Evolutionary conservation across 2,888 invertebrate genomes (phyloP), one percentile per base, ranked within the genome.

Genomic region (Patella ulyssiponensis): DNA sequence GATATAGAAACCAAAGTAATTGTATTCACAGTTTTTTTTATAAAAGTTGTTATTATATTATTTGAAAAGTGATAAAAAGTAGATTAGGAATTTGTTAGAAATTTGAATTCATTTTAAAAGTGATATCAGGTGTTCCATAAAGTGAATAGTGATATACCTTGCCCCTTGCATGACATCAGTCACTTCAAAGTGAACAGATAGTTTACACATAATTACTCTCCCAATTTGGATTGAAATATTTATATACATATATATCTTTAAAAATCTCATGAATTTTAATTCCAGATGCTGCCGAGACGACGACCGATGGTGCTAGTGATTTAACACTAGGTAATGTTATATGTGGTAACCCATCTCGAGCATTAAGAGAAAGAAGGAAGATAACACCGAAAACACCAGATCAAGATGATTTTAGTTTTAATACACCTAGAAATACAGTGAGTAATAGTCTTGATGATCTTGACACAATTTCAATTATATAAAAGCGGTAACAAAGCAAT

Each of bases 341-440:
- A 5, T 92, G 91, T 85, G 92, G 92, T 17, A 91, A 91, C 78
- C 90, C 91, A 9, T 89, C 90, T n/a, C 88, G 88, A 82, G 91
- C 91, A n/a, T 83, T 92, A 72, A 79, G 88, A 72, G 83, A 86
- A n/a, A 81, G 90, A 58, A 79, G 84, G 33, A 53, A 64, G 20
- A 27, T 27, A 69, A 33, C 69, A 15, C 33, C 44, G 0, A 44
- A 23, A 23, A 23, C 27, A 23, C 20, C 33, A 23, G 17, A 23
- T 23, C 71, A n/a, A 11, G 27, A 23, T n/a, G 23, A 23, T 9
- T 23, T 23, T 20, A 27, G 44, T 44, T 44, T 44, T 44, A 44
- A 44, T 44, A 44, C 44, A 44, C 44, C 44, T 44, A 44, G 44
- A 44, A 44, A 44, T 44, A 44, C 44, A 44, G 44, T 44, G 44